A percentile compares a stretch with the other conserved stretches of the same genome.
Evolutionary conservation across 2,113 vertebrate species (phyloP).

Genomic region (Calyptomena viridis): DNA sequence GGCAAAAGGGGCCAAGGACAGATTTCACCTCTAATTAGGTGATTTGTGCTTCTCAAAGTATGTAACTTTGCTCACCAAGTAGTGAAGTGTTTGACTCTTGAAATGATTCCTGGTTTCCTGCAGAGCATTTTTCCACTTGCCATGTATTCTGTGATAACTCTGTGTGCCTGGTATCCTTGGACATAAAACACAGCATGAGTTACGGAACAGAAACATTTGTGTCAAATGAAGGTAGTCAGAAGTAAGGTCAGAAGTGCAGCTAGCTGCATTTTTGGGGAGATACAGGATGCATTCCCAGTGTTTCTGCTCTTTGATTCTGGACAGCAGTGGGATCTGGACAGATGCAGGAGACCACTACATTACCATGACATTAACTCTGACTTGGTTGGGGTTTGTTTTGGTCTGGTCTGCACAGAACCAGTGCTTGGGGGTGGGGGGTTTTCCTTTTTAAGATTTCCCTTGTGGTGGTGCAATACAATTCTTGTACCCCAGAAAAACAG

Average conservation of each 20-base stretch:
- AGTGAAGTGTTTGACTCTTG: neutral
- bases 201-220: neutral
- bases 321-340: neutral
- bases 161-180: neutral
- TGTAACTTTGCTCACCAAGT: neutral
- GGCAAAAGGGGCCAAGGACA: neutral
- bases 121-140: neutral
- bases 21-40: too few relatives aligned
- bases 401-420: neutral
- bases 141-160: neutral
- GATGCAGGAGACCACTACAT: neutral
- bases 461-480: neutral
- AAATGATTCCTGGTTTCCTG: neutral
- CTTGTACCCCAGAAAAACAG: neutral
- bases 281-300: fast-evolving
- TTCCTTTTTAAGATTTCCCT: neutral
- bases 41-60: neutral
- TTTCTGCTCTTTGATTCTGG: neutral
- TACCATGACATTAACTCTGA: neutral
- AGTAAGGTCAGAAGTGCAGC: neutral
- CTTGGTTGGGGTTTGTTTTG: neutral
- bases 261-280: neutral
- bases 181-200: neutral
- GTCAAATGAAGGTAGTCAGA: neutral
- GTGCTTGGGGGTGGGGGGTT: too few relatives aligned